Evolutionary conservation across 2,797 vertebrate genomes (phyloP), one percentile per base, ranked within the genome.

Genomic region (Cyprinella venusta): DNA sequence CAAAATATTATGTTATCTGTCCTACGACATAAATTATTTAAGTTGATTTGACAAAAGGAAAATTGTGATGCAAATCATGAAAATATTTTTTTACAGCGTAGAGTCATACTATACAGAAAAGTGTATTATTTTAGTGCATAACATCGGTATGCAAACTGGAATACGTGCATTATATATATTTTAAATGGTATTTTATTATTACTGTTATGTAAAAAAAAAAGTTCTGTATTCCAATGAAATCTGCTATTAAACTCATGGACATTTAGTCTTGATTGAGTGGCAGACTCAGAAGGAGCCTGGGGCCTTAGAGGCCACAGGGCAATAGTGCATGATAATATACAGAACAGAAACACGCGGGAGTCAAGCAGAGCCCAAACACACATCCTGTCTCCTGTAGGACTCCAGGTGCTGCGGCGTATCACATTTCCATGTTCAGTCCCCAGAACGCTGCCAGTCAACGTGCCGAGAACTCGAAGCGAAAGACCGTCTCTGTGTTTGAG

Each of bases 381-480:
- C 87, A 85, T 90, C 89, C 89, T 88, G 87, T 88, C 87, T 87
- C 65, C 87, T 87, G 86, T 81, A 87, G 88, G 77, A 80, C 65
- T 80, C 70, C 76, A 88, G 85, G 89, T 87, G 87, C 82, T 80
- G 84, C 59, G 24, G 68, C 9, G 54, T 84, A 85, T 86, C 86
- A 86, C 76, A 83, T 90, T 88, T 88, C 89, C 82, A 33, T 45
- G 80, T 83, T 88, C 83, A 89, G 87, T 88, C 87, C 84, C 86
- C 85, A 86, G 81, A 89, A 88, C 79, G 52, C 86, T 85, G 83
- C 88, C 85, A 86, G 87, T 88, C 86, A 88, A 54, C 82, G 68
- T 68, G 16, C 59, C 30, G 45, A 65, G 69, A 38, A 52, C 45
- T 52, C 38, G 13, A 7, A 80, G 68, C 79, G 52, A 80, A 71